Percentiles rank a stretch among this genome's conserved stretches.
Evolutionary conservation across 2,797 vertebrate species (phyloP).

Genomic region (Trichosurus vulpecula): DNA sequence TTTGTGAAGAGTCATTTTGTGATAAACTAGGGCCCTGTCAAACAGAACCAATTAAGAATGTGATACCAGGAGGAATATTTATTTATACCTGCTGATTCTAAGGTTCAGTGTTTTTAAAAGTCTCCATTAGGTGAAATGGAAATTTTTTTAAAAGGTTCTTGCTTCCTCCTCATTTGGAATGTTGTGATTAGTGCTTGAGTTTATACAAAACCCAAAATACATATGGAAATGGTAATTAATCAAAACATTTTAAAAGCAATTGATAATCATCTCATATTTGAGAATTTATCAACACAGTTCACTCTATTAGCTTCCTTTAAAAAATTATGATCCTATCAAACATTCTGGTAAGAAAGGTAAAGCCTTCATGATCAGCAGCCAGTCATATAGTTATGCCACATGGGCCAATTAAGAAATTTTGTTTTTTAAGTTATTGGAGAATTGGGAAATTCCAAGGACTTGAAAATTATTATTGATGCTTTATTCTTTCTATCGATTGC

Average conservation of each 20-base stretch:
- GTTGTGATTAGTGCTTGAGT: conserved; percentile 28
- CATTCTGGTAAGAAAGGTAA: conserved; percentile 16
- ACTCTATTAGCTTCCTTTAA: too few relatives aligned
- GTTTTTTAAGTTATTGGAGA: not conserved
- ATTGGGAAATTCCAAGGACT: conserved; percentile 32
- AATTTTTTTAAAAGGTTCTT: conserved; percentile 36
- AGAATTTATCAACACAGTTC: conserved; percentile 22
- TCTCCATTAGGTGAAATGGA: not conserved
- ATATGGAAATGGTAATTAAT: conserved; percentile 42
- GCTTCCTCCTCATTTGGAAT: not conserved
- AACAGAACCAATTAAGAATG: conserved; percentile 18
- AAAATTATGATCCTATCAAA: too few relatives aligned
- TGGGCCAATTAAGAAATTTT: conserved; percentile 6
- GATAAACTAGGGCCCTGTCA: conserved; percentile 51
- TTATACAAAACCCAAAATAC: conserved; percentile 25
- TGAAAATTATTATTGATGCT: not conserved
- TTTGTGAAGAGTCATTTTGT: conserved; percentile 56
- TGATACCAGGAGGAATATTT: conserved; percentile 39
- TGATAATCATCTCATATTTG: conserved; percentile 33
- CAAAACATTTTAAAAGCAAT: conserved; percentile 17
- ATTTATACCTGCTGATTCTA: conserved; percentile 41
- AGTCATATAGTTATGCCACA: conserved; percentile 31
- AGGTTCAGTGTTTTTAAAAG: conserved; percentile 39
- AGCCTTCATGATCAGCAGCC: not conserved
- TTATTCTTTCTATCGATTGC: conserved; percentile 27